Evolutionary conservation across 1,140 invertebrate species (phyloP).

Genomic region (Listronotus oregonensis): DNA sequence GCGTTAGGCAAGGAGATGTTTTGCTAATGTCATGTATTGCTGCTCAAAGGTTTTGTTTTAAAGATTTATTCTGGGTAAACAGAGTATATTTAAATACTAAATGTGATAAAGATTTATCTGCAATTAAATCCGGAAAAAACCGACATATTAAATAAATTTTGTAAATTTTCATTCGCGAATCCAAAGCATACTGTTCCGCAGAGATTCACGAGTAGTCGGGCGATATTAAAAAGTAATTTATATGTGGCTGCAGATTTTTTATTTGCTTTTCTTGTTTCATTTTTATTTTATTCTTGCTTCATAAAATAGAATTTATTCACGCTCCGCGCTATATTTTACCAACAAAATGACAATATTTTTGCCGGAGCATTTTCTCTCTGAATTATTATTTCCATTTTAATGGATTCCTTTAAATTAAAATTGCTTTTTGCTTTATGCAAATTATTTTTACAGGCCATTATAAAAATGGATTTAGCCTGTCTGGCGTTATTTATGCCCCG

Average conservation of each 20-base stretch:
- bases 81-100: too few species aligned
- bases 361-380: slow-evolving; percentile 34
- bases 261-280: slow-evolving; percentile 34
- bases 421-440: slow-evolving; percentile 40
- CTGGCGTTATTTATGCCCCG: slow-evolving; percentile 31
- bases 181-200: slow-evolving; percentile 33
- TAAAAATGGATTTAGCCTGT: slow-evolving; percentile 39
- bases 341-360: slow-evolving; percentile 47
- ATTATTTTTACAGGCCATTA: slow-evolving; percentile 41
- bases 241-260: slow-evolving; percentile 50
- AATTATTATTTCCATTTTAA: slow-evolving; percentile 46
- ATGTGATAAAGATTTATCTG: too few species aligned
- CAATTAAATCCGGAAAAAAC: slow-evolving; percentile 1
- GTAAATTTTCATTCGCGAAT: slow-evolving; percentile 31
- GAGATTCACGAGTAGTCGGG: slow-evolving; percentile 52
- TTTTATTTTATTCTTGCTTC: slow-evolving; percentile 50
- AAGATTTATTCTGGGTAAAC: too few species aligned
- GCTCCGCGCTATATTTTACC: slow-evolving; percentile 42
- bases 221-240: slow-evolving; percentile 56
- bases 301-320: slow-evolving; percentile 50
- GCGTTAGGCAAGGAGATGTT: too few species aligned
- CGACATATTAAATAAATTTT: slow-evolving; percentile 24
- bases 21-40: too few species aligned
- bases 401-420: slow-evolving; percentile 45
- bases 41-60: too few species aligned